Conservation (phyloP, 2,888 invertebrate species). For the Perdita meconis region DNA sequence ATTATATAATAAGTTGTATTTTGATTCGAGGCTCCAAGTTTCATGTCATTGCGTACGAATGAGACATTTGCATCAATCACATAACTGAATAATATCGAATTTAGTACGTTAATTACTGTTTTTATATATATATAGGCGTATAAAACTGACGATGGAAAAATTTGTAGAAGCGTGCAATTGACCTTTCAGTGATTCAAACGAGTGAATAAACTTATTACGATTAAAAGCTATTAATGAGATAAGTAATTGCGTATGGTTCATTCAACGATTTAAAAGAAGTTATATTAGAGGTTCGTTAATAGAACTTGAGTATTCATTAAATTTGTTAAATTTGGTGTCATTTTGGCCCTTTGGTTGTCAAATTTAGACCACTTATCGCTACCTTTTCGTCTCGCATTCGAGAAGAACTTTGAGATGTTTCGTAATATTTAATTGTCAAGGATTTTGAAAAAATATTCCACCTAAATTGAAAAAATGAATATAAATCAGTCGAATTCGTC, state of each 20-base stretch:
- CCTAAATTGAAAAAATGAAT: conserved; percentile 42
- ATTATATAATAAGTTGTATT: background rate
- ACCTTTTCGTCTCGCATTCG: background rate
- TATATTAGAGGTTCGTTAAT: no score
- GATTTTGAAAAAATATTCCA: conserved; percentile 89
- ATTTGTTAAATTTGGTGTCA: background rate
- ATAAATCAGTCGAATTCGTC: background rate
- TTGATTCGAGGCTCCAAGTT: background rate
- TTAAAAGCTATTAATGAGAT: background rate
- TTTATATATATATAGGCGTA: no score
- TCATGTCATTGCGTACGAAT: conserved; percentile 2
- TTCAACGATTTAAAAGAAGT: background rate
- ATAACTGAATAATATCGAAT: no score
- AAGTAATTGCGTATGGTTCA: background rate
- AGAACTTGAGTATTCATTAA: no score
- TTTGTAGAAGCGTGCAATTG: background rate
- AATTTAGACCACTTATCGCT: background rate
- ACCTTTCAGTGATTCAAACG: background rate
- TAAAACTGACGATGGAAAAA: background rate
- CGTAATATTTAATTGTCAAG: conserved; percentile 43
- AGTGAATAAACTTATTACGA: conserved; percentile 1
- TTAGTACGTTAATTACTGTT: no score
- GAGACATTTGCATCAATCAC: no score
- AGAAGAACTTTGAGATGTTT: background rate
- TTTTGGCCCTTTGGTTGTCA: background rate